Percentiles rank a stretch among this genome's conserved stretches.
phyloP scores from a whole-genome alignment of 2,888 invertebrate genomes.

The Invenusta paracnida region DNA sequence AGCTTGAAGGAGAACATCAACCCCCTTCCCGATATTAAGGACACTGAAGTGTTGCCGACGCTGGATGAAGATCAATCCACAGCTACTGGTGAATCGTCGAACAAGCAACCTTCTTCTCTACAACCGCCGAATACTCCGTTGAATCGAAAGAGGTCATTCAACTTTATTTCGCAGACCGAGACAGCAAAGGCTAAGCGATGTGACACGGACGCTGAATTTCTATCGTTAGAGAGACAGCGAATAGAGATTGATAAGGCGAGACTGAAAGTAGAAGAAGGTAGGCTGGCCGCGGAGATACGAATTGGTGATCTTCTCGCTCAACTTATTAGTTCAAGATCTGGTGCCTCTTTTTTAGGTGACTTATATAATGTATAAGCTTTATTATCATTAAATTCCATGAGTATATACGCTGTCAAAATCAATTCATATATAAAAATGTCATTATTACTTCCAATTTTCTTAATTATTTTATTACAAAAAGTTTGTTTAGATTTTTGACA shows the following conservation, averaged over 20 bases:
- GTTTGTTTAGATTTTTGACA: background rate
- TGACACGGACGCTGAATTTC: conserved; percentile 13
- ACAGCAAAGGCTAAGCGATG: background rate
- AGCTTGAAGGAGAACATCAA: conserved; percentile 17
- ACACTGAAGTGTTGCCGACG: conserved; percentile 29
- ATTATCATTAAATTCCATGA: background rate
- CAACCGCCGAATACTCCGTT: background rate
- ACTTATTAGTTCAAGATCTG: conserved; percentile 15
- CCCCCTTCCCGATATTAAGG: conserved; percentile 26
- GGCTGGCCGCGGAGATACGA: conserved; percentile 1
- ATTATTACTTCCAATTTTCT: background rate
- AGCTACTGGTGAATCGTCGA: conserved; percentile 3
- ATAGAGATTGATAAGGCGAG: conserved; percentile 11
- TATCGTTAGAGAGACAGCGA: conserved; percentile 7
- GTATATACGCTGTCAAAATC: background rate
- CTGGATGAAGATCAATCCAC: background rate
- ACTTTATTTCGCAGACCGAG: background rate
- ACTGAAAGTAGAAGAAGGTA: conserved; percentile 12
- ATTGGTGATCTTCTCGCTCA: conserved; percentile 17
- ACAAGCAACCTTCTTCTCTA: background rate
- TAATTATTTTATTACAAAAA: background rate
- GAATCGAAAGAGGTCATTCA: background rate
- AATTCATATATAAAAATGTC: background rate
- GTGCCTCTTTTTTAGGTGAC: conserved; percentile 17
- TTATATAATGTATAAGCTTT: conserved; percentile 1